Evolutionary conservation across 2,113 vertebrate species (phyloP), one percentile per base, ranked within the genome.

Genomic region (Copsychus sechellarum): DNA sequence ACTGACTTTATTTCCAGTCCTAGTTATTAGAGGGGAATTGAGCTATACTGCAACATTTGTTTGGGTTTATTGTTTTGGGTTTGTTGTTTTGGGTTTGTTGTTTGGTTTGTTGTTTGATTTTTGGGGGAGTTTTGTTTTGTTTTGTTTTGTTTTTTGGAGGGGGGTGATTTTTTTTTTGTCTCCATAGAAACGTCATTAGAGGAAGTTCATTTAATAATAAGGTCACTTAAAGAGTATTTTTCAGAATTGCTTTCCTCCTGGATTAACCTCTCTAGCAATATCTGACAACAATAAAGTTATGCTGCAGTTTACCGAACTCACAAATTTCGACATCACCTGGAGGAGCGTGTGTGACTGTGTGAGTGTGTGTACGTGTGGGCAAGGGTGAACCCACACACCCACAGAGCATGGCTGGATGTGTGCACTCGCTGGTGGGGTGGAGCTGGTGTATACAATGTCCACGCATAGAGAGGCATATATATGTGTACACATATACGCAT

Each of bases 131-230:
- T 33, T 56, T 33, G 53, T 22, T n/a, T 57, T n/a, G 31, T 56
- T 22, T 48, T 48, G 47, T 47, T 22, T 23, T 40, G 2, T 5
- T 74, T 18, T 70, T 28, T 20, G 14, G n/a, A 15, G 56, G 11
- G 8, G n/a, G 23, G 16, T 58, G 57, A 8, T 21, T 31, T 33
- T 69, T 9, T 9, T 40, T 58, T 34, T 70, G 42, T 80, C 43
- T 19, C 36, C 51, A 53, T 20, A 88, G 80, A 95, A 93, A 92
- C 71, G 74, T 93, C 40, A 81, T 79, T 71, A 88, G 7, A 11
- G 25, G 54, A 83, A 92, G 61, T 65, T 91, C 5, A 72, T 61
- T 84, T 88, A 84, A 69, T 91, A 85, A 91, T 76, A 84, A 90
- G 48, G 72, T 84, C 65, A 86, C 62, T 69, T 92, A 71, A 90